These are phyloP conservation scores for Poliocrania exsul DNA, from an alignment of 2,797 vertebrate species.

Conservation along the genomic window DNA sequence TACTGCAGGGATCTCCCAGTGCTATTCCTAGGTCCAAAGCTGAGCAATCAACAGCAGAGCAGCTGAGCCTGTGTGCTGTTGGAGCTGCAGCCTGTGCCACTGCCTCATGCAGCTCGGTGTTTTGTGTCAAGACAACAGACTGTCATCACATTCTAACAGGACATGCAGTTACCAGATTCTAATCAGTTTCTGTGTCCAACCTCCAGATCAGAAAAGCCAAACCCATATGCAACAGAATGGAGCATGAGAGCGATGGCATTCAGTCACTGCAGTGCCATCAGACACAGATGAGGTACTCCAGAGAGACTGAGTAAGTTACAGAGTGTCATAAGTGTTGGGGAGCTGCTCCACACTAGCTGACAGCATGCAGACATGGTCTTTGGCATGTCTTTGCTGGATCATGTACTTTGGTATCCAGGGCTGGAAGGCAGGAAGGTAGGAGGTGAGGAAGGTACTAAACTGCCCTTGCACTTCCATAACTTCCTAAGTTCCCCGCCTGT, in stretches of 20 bases:
- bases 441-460: background rate
- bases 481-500: fast-evolving
- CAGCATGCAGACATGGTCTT: background rate
- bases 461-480: background rate
- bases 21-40: background rate
- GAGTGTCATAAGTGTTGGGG: fast-evolving
- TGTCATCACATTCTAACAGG: background rate
- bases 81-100: background rate
- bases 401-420: background rate
- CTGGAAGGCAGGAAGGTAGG: background rate
- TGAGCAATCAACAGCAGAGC: background rate
- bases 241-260: background rate
- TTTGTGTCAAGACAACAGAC: fast-evolving
- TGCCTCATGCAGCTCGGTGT: background rate
- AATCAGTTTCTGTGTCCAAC: fast-evolving
- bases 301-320: background rate
- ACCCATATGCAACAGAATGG: fast-evolving
- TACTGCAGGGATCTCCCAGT: background rate
- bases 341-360: background rate
- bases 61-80: background rate
- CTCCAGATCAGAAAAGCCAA: background rate
- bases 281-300: background rate
- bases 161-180: fast-evolving
- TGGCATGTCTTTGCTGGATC: background rate
- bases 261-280: background rate